These are phyloP conservation scores for Sanderia malayensis DNA, from an alignment of 30 jellyfish, hydroid and myxozoan genomes.

Conservation along the genomic window DNA sequence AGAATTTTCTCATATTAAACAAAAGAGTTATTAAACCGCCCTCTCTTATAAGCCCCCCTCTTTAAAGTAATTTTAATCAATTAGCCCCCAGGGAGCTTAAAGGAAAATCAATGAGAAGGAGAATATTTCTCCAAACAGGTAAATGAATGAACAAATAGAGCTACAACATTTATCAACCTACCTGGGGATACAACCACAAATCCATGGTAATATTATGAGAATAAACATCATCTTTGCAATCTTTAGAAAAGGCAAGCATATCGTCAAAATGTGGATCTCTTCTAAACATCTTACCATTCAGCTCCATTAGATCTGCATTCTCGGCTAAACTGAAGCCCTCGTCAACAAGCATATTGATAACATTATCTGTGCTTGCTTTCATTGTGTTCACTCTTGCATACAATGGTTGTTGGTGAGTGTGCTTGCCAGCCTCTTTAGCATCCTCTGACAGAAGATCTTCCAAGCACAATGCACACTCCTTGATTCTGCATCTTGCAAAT, in stretches of 20 bases:
- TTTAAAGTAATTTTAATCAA: too few relatives aligned
- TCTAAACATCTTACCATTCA: conserved; percentile 53
- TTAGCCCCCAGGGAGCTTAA: too few relatives aligned
- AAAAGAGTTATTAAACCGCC: too few relatives aligned
- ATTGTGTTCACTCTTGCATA: conserved; percentile 79
- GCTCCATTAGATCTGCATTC: conserved; percentile 29
- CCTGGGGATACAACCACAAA: conserved; percentile 68
- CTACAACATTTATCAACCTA: not conserved
- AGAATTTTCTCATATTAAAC: too few relatives aligned
- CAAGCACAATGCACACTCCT: conserved; percentile 56
- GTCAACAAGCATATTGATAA: conserved; percentile 22
- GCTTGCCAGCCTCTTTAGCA: conserved; percentile 26
- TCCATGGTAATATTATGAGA: conserved; percentile 46
- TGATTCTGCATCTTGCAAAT: conserved; percentile 61
- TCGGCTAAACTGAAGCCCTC: conserved; percentile 59
- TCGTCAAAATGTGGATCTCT: conserved; percentile 63
- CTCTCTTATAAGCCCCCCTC: too few relatives aligned
- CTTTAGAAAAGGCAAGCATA: conserved; percentile 57
- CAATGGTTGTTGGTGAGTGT: conserved; percentile 58
- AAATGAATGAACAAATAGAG: not conserved
- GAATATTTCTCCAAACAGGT: too few relatives aligned
- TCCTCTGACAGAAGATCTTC: conserved; percentile 51
- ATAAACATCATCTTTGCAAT: conserved; percentile 66
- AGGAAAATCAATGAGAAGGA: too few relatives aligned
- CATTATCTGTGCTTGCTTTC: conserved; percentile 49